phyloP scores from a whole-genome alignment of 2,888 invertebrate species.

The Pheosia tremula region DNA sequence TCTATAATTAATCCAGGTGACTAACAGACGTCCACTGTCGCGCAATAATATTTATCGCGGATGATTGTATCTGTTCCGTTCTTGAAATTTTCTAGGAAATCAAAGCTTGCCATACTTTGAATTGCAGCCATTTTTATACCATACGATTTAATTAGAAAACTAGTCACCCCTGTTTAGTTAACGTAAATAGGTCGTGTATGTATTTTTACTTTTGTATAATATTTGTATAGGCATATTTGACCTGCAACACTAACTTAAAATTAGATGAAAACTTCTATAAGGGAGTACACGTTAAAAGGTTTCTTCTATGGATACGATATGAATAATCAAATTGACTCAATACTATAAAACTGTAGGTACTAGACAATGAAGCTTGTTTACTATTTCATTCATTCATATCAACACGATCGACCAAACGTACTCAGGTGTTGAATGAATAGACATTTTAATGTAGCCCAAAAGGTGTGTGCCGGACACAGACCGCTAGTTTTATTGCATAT shows the following conservation, averaged over 20 bases:
- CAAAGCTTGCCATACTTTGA: neutral
- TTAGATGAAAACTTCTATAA: too few relatives aligned
- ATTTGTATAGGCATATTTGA: too few relatives aligned
- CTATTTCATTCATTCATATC: neutral
- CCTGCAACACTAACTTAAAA: too few relatives aligned
- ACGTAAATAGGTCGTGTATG: too few relatives aligned
- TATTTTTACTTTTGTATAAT: too few relatives aligned
- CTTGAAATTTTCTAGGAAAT: slow-evolving; percentile 2
- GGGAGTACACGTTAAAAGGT: too few relatives aligned
- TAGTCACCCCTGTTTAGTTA: neutral
- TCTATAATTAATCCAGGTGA: slow-evolving; percentile 36
- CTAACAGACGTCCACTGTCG: slow-evolving; percentile 18
- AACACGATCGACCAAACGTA: too few relatives aligned
- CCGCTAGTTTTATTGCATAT: slow-evolving; percentile 31
- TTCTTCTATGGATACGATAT: too few relatives aligned
- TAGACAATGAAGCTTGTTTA: neutral
- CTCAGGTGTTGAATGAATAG: neutral
- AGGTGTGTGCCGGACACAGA: slow-evolving; percentile 28
- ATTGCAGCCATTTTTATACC: neutral
- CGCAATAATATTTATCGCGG: slow-evolving; percentile 23
- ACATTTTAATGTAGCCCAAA: neutral
- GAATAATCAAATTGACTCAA: too few relatives aligned
- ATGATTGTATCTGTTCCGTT: slow-evolving; percentile 5
- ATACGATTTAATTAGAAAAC: neutral
- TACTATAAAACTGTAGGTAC: too few relatives aligned